phyloP scores from a whole-genome alignment of 2,888 invertebrate genomes.

The Phalera bucephala region DNA sequence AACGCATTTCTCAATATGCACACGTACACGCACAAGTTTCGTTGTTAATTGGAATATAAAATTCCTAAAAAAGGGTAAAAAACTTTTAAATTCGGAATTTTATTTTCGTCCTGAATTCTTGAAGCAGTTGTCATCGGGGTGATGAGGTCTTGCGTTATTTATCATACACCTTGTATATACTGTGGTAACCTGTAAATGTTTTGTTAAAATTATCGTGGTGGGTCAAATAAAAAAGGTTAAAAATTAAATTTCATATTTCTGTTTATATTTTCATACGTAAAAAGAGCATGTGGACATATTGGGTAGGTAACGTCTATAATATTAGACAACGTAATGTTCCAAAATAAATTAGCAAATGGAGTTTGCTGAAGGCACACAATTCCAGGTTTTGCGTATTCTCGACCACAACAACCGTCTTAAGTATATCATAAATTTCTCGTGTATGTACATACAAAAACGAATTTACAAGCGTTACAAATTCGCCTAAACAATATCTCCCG shows the following conservation, averaged over 20 bases:
- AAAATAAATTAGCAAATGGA: slow-evolving; percentile 40
- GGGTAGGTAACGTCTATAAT: slow-evolving; percentile 36
- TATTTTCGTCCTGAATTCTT: too few species aligned
- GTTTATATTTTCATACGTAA: slow-evolving; percentile 46
- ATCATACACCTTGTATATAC: too few species aligned
- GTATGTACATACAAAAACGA: slow-evolving; percentile 36
- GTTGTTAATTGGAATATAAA: too few species aligned
- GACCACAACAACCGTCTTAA: slow-evolving; percentile 31
- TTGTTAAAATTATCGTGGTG: background rate
- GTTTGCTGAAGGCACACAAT: slow-evolving; percentile 45
- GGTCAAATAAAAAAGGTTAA: slow-evolving; percentile 16
- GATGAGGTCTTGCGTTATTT: too few species aligned
- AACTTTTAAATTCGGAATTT: too few species aligned
- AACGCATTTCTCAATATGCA: too few species aligned
- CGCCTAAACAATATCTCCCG: slow-evolving; percentile 16
- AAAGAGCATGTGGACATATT: slow-evolving; percentile 40
- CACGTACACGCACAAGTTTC: too few species aligned
- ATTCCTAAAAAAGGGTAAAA: too few species aligned
- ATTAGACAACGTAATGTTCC: slow-evolving; percentile 32
- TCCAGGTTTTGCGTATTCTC: slow-evolving; percentile 33
- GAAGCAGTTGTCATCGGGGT: too few species aligned
- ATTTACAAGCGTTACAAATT: slow-evolving; percentile 1
- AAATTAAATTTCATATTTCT: slow-evolving; percentile 25
- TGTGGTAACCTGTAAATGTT: slow-evolving; percentile 10
- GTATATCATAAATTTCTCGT: slow-evolving; percentile 23